A percentile compares a stretch with the other conserved stretches of the same genome.
These are phyloP conservation scores for Xiphias gladius DNA, from an alignment of 2,113 vertebrate genomes.

Conservation along the genomic window DNA sequence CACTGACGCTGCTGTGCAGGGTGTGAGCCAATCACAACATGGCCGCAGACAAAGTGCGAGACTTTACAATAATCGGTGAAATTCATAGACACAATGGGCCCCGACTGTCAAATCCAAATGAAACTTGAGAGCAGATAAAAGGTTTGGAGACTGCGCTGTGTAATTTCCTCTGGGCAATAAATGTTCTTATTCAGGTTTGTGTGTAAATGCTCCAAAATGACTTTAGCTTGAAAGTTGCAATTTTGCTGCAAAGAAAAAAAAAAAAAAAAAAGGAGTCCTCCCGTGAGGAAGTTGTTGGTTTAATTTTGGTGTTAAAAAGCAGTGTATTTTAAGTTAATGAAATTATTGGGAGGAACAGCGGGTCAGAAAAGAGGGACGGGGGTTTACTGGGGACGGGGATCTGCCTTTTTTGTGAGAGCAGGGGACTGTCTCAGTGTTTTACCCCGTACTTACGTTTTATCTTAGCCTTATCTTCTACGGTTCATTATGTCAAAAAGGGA, in stretches of 20 bases:
- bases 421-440: no score
- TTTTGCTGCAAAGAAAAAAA: neutral
- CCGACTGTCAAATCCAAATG: constrained; percentile 29
- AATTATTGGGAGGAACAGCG: no score
- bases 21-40: constrained; percentile 56
- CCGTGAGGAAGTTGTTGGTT: neutral
- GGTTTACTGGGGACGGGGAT: no score
- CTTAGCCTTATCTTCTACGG: neutral
- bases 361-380: no score
- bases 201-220: constrained; percentile 39
- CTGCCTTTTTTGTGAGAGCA: no score
- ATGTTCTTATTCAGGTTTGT: constrained; percentile 39
- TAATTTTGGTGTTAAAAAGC: neutral
- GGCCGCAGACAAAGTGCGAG: neutral
- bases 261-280: neutral
- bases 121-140: constrained; percentile 40
- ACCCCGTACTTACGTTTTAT: neutral
- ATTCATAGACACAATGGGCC: constrained; percentile 15
- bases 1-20: neutral
- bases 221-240: constrained; percentile 16
- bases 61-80: constrained; percentile 29
- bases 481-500: neutral
- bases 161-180: constrained; percentile 46
- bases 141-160: neutral
- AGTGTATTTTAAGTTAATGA: no score